Conservation (phyloP, 2,888 invertebrate genomes). For the Ethmia dodecea region DNA sequence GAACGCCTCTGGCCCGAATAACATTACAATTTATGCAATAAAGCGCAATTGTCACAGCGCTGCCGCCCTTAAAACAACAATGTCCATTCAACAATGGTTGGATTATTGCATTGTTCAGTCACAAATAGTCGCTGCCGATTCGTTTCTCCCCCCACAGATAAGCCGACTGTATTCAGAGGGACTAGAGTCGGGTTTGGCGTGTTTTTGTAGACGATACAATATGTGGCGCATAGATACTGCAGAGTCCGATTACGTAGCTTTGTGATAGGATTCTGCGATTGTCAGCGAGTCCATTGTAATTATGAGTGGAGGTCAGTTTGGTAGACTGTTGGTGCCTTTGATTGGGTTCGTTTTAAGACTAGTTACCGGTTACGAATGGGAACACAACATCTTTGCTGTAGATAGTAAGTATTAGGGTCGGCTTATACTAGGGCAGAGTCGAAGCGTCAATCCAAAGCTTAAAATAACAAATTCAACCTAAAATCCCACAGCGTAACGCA, state of each 20-base stretch:
- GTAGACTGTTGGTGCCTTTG: no score
- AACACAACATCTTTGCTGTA: no score
- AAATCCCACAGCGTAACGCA: not conserved
- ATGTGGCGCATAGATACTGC: not conserved
- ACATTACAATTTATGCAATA: slow-evolving; percentile 78
- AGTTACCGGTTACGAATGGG: no score
- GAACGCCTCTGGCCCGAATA: slow-evolving; percentile 63
- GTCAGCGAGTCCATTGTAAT: slow-evolving; percentile 76
- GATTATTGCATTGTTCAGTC: slow-evolving; percentile 77
- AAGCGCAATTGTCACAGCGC: slow-evolving; percentile 70
- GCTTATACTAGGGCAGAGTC: not conserved
- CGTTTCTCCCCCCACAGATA: not conserved
- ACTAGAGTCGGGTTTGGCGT: not conserved
- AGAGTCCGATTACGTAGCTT: slow-evolving; percentile 64
- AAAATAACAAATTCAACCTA: not conserved
- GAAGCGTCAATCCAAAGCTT: not conserved
- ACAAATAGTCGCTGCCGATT: slow-evolving; percentile 54
- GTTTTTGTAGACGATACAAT: not conserved
- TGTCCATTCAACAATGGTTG: slow-evolving; percentile 74
- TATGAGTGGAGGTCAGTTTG: slow-evolving; percentile 70
- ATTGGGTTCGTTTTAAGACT: no score
- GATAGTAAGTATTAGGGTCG: no score
- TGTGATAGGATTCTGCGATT: slow-evolving; percentile 74
- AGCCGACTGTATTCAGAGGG: not conserved
- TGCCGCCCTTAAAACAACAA: slow-evolving; percentile 77